Evolutionary conservation across 2,113 vertebrate species (phyloP).

Genomic region (Carassius auratus): DNA sequence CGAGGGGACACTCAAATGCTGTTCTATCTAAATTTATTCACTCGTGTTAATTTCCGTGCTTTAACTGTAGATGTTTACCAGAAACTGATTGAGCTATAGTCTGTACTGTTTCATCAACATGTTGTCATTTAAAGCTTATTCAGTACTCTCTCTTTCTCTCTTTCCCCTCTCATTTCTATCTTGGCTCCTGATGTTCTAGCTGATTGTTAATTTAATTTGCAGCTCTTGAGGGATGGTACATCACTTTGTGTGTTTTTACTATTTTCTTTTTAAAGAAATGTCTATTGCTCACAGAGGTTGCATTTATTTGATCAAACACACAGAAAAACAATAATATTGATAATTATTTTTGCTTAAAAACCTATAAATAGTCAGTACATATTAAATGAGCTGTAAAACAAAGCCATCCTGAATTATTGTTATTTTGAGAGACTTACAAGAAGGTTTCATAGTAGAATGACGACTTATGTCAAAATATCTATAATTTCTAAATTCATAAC

Average conservation of each 20-base stretch:
- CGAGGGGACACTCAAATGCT: background rate
- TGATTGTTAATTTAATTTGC: constrained; percentile 38
- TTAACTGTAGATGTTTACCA: background rate
- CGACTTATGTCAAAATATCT: too few species aligned
- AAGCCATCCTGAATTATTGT: too few species aligned
- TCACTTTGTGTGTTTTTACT: constrained; percentile 60
- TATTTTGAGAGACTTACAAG: too few species aligned
- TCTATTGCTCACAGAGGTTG: too few species aligned
- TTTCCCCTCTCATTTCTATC: background rate
- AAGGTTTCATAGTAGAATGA: too few species aligned
- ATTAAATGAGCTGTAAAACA: too few species aligned
- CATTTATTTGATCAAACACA: too few species aligned
- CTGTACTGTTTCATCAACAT: background rate
- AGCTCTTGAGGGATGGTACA: constrained; percentile 48
- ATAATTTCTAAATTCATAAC: too few species aligned
- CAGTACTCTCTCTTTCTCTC: background rate
- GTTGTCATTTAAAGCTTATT: constrained; percentile 3
- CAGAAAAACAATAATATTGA: too few species aligned
- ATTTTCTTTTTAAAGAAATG: too few species aligned
- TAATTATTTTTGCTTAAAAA: too few species aligned
- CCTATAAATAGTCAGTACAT: too few species aligned
- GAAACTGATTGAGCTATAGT: background rate
- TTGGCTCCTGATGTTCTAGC: constrained; percentile 13
- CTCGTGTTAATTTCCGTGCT: background rate
- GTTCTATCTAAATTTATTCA: background rate